phyloP scores from a whole-genome alignment of 92 coral and sea anemone genomes.

The Palythoa heliodiscus region DNA sequence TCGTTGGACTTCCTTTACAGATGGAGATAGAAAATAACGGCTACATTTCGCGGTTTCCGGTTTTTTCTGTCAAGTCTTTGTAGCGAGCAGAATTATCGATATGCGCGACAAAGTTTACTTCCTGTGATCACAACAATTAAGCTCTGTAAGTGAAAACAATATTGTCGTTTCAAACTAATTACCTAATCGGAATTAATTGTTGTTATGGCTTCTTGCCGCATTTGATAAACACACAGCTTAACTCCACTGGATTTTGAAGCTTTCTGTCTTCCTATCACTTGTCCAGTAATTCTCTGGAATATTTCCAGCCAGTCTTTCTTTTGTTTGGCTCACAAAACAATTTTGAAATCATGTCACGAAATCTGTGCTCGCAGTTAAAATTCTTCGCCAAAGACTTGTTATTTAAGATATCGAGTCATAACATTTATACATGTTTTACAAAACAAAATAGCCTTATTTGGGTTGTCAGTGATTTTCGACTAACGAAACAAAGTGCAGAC shows the following conservation, averaged over 20 bases:
- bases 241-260: not conserved
- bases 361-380: not conserved
- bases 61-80: not conserved
- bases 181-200: constrained; percentile 8
- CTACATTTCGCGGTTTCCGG: constrained; percentile 30
- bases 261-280: not conserved
- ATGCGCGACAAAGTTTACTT: constrained; percentile 22
- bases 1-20: not conserved
- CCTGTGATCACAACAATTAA: constrained; percentile 26
- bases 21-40: not conserved
- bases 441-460: not conserved
- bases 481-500: not conserved
- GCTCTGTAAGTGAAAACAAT: constrained; percentile 5
- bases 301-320: not conserved
- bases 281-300: not conserved
- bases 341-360: not conserved
- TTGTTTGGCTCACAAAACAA: too few relatives aligned
- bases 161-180: constrained; percentile 25
- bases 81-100: constrained; percentile 4
- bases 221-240: not conserved
- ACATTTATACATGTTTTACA: too few relatives aligned
- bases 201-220: too few relatives aligned
- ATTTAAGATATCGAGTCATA: not conserved
- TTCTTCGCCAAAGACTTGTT: not conserved
- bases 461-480: not conserved